phyloP scores from a whole-genome alignment of 2,888 invertebrate species.

The Conops quadrifasciatus region DNA sequence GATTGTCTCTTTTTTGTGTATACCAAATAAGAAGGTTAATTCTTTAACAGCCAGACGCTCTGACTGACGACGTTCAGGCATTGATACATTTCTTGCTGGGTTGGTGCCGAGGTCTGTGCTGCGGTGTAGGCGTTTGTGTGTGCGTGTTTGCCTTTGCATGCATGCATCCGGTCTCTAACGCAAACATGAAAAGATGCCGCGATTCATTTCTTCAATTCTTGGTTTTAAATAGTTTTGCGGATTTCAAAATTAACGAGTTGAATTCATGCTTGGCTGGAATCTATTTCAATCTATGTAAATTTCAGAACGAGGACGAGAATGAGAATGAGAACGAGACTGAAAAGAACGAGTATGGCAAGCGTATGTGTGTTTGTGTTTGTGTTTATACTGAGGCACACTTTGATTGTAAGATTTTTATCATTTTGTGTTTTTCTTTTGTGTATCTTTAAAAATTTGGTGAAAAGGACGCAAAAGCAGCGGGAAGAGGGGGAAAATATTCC shows the following conservation, averaged over 20 bases:
- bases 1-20: no score
- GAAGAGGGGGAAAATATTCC: neutral
- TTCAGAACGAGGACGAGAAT: neutral
- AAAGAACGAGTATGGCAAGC: neutral
- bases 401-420: constrained; percentile 10
- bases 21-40: no score
- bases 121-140: neutral
- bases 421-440: no score
- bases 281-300: constrained; percentile 10
- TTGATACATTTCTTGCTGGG: neutral
- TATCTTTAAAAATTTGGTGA: neutral
- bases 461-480: neutral
- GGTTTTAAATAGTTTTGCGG: constrained; percentile 56
- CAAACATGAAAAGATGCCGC: constrained; percentile 17
- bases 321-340: no score
- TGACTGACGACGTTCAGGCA: neutral
- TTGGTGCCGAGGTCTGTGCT: neutral
- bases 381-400: constrained; percentile 33
- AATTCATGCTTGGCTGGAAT: constrained; percentile 53
- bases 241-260: constrained; percentile 59
- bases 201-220: constrained; percentile 12
- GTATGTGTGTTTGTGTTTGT: constrained; percentile 22
- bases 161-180: neutral
- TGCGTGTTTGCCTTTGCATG: neutral
- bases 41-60: no score